Conservation (phyloP, 2,888 invertebrate species). For the Coremacera marginata region DNA sequence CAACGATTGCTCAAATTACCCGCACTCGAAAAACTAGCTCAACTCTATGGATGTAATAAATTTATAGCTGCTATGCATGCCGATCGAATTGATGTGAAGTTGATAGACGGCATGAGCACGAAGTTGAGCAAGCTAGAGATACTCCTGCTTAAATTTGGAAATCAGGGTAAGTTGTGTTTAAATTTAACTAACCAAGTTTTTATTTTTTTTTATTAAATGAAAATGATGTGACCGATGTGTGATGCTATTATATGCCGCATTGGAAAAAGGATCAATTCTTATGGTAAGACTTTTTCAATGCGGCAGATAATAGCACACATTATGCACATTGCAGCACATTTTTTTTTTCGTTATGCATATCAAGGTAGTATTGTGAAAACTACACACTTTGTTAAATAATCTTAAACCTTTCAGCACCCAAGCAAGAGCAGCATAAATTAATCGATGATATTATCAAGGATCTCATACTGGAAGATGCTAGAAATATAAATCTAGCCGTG, state of each 20-base stretch:
- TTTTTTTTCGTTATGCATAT: no score
- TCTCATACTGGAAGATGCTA: constrained; percentile 57
- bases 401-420: constrained; percentile 35
- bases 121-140: constrained; percentile 52
- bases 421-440: constrained; percentile 41
- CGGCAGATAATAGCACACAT: no score
- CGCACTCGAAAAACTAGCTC: constrained; percentile 53
- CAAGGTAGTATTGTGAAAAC: no score
- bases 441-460: constrained; percentile 57
- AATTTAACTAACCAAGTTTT: not conserved
- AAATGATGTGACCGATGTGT: no score
- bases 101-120: constrained; percentile 48
- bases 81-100: constrained; percentile 54
- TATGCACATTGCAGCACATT: no score
- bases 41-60: constrained; percentile 55
- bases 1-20: constrained; percentile 53
- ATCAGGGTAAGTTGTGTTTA: constrained; percentile 47
- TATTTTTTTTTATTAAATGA: no score
- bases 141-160: constrained; percentile 53
- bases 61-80: constrained; percentile 59
- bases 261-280: no score
- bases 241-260: no score
- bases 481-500: constrained; percentile 56
- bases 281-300: not conserved
- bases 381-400: no score